These are phyloP conservation scores for Odontamblyopus lacepedii DNA, from an alignment of 2,797 vertebrate species.

Conservation along the genomic window DNA sequence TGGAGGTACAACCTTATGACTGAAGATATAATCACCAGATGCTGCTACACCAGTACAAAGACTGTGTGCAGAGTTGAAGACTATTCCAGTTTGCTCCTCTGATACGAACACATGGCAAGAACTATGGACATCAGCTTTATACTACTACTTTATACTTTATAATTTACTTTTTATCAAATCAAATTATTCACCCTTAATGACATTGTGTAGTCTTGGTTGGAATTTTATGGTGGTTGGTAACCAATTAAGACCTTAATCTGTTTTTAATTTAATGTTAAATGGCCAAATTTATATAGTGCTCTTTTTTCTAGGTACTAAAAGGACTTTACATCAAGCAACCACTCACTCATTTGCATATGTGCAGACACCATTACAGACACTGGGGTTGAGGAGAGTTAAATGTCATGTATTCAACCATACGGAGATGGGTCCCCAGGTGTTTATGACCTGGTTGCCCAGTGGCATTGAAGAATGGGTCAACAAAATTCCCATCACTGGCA, in stretches of 20 bases:
- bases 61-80: neutral
- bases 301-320: too few species aligned
- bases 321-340: too few species aligned
- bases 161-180: neutral
- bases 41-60: conserved; percentile 1
- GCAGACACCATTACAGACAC: too few species aligned
- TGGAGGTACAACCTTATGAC: conserved; percentile 19
- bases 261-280: neutral
- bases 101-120: neutral
- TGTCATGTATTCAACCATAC: too few species aligned
- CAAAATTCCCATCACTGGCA: too few species aligned
- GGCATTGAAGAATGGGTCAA: too few species aligned
- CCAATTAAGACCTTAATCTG: neutral
- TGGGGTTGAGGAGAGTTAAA: too few species aligned
- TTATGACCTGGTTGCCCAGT: too few species aligned
- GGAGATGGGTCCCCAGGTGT: too few species aligned
- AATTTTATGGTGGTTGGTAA: neutral
- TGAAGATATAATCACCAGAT: neutral
- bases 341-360: too few species aligned
- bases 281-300: too few species aligned
- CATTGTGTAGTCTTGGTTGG: neutral
- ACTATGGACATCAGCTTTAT: neutral
- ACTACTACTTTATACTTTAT: neutral
- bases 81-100: neutral
- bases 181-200: neutral